Evolutionary conservation across 2,888 invertebrate species (phyloP).

Genomic region (Gortyna flavago): DNA sequence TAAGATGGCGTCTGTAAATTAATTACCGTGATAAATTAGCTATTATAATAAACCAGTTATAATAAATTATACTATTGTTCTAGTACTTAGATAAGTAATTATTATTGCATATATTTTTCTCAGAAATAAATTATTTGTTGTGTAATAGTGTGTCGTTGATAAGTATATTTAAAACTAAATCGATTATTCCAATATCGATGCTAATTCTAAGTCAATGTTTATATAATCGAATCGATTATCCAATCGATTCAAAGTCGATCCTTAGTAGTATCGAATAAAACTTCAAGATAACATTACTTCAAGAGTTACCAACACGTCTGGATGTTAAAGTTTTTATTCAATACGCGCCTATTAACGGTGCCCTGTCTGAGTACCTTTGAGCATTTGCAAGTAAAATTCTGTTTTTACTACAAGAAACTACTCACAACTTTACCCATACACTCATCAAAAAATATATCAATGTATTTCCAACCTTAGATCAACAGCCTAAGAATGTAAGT

Average conservation of each 20-base stretch:
- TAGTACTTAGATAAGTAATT: background rate
- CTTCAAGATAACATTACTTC: slow-evolving; percentile 33
- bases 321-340: slow-evolving; percentile 72
- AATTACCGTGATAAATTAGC: background rate
- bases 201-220: background rate
- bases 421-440: slow-evolving; percentile 39
- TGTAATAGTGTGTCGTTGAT: no score
- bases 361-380: slow-evolving; percentile 68
- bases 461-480: slow-evolving; percentile 42
- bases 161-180: background rate
- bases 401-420: slow-evolving; percentile 68
- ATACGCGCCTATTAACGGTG: slow-evolving; percentile 73
- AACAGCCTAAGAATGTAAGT: background rate
- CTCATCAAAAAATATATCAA: background rate
- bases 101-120: background rate
- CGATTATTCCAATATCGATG: background rate
- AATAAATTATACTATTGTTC: background rate
- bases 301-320: slow-evolving; percentile 47
- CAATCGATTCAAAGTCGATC: slow-evolving; percentile 35
- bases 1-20: background rate
- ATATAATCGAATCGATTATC: background rate
- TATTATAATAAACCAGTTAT: background rate
- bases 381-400: slow-evolving; percentile 78
- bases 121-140: background rate
- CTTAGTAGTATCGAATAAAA: slow-evolving; percentile 45